These are phyloP conservation scores for Timandra comae DNA, from an alignment of 2,888 invertebrate genomes.

Conservation along the genomic window DNA sequence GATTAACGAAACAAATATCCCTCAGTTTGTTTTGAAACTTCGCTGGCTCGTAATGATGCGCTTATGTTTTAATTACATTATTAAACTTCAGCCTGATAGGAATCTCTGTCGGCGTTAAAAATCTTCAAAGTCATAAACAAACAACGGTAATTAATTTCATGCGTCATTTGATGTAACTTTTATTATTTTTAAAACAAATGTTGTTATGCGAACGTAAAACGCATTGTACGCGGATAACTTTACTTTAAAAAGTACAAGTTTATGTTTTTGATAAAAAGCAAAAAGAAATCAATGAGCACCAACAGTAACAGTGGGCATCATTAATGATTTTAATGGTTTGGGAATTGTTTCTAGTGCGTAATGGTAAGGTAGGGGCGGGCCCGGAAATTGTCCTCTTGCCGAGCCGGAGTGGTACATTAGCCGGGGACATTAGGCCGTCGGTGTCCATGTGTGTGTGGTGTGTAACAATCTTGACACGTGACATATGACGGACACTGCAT, in stretches of 20 bases:
- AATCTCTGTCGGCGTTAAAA: conserved; percentile 18
- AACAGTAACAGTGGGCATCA: conserved; percentile 45
- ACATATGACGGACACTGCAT: conserved; percentile 36
- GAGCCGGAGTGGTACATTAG: conserved; percentile 58
- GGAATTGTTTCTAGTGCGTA: conserved; percentile 66
- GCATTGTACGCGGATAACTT: too few relatives aligned
- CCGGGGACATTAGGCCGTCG: conserved; percentile 59
- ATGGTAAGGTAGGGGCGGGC: conserved; percentile 62
- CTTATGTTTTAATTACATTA: conserved; percentile 18
- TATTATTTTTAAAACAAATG: too few relatives aligned
- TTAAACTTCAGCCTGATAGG: conserved; percentile 14
- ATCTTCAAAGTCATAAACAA: conserved; percentile 15
- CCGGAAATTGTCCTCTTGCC: conserved; percentile 74
- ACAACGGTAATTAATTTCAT: conserved; percentile 24
- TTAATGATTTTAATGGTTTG: conserved; percentile 64
- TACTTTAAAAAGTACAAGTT: too few relatives aligned
- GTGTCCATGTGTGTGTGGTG: conserved; percentile 48
- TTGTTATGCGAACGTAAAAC: too few relatives aligned
- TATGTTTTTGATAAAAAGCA: conserved; percentile 39
- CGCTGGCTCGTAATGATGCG: conserved; percentile 12
- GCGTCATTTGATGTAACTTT: too few relatives aligned
- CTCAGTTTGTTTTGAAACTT: conserved; percentile 6
- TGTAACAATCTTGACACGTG: conserved; percentile 56
- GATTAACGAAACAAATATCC: conserved; percentile 9
- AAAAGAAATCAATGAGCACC: conserved; percentile 44